A percentile compares a stretch with the other conserved stretches of the same genome.
phyloP scores from a whole-genome alignment of 2,888 invertebrate species.

The Camponotus fellah region DNA sequence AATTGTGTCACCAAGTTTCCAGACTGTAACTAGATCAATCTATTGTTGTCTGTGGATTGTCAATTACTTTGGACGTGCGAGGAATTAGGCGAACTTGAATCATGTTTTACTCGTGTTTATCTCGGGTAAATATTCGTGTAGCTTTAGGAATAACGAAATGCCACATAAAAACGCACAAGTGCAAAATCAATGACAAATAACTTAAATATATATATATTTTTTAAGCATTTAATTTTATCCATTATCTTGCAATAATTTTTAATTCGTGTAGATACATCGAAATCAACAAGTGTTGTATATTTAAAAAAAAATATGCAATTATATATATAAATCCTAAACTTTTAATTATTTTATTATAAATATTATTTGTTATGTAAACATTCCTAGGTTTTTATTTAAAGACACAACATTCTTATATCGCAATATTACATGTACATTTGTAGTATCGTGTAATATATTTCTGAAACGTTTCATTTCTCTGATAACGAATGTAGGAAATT shows the following conservation, averaged over 20 bases:
- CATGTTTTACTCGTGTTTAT: conserved; percentile 47
- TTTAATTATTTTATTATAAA: conserved; percentile 8
- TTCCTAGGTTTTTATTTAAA: conserved; percentile 2
- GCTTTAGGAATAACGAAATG: conserved; percentile 3
- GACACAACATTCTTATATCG: neutral
- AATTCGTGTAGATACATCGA: neutral
- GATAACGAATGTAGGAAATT: conserved; percentile 87
- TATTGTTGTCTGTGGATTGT: conserved; percentile 2
- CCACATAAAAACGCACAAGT: neutral
- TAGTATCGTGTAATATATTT: conserved; percentile 16
- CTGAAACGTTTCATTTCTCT: conserved; percentile 34
- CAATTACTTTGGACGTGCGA: conserved; percentile 22
- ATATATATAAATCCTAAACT: neutral
- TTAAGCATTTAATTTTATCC: neutral
- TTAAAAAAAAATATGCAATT: neutral
- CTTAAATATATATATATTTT: neutral
- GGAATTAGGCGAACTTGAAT: conserved; percentile 6
- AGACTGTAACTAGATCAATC: conserved; percentile 8
- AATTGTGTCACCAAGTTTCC: conserved; percentile 52
- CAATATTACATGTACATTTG: conserved; percentile 8
- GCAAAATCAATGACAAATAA: neutral
- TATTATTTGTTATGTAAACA: neutral
- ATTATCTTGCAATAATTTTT: neutral
- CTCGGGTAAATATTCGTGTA: conserved; percentile 37
- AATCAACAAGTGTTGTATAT: neutral